A percentile compares a stretch with the other conserved stretches of the same genome.
phyloP scores from a whole-genome alignment of 1,140 invertebrate genomes.

The Aporrectodea caliginosa region DNA sequence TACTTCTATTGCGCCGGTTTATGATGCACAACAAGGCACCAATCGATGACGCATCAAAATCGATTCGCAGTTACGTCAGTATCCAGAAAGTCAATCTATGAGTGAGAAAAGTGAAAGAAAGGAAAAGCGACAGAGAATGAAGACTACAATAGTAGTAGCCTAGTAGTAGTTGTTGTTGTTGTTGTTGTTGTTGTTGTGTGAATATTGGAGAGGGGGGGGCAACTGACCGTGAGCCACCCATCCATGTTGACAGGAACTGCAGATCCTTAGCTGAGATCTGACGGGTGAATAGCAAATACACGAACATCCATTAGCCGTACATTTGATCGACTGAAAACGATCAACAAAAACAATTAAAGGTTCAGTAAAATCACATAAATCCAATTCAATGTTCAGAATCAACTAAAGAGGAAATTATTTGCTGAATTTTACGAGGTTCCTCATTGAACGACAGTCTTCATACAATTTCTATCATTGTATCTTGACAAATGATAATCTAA shows the following conservation, averaged over 20 bases:
- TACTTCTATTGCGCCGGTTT: too few species aligned
- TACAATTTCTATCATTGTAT: too few species aligned
- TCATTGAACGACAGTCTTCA: too few species aligned
- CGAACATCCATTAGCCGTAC: background rate
- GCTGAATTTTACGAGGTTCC: too few species aligned
- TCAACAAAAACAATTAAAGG: too few species aligned
- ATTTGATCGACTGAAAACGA: conserved; percentile 4
- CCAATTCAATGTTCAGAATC: too few species aligned
- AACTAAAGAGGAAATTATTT: too few species aligned
- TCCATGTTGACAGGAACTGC: conserved; percentile 14
- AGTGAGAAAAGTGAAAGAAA: background rate
- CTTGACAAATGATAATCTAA: too few species aligned
- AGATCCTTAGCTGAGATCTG: background rate
- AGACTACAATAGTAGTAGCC: background rate
- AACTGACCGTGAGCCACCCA: conserved; percentile 19
- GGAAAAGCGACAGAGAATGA: background rate
- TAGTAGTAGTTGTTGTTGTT: background rate
- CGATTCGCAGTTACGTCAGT: background rate
- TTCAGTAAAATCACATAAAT: too few species aligned
- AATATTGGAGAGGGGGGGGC: background rate
- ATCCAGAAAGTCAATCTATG: background rate
- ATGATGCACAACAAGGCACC: too few species aligned
- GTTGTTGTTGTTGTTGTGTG: background rate
- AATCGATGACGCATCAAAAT: too few species aligned
- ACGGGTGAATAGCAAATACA: conserved; percentile 2